Conservation (phyloP, 2,113 vertebrate genomes). For the Neotoma lepida region DNA sequence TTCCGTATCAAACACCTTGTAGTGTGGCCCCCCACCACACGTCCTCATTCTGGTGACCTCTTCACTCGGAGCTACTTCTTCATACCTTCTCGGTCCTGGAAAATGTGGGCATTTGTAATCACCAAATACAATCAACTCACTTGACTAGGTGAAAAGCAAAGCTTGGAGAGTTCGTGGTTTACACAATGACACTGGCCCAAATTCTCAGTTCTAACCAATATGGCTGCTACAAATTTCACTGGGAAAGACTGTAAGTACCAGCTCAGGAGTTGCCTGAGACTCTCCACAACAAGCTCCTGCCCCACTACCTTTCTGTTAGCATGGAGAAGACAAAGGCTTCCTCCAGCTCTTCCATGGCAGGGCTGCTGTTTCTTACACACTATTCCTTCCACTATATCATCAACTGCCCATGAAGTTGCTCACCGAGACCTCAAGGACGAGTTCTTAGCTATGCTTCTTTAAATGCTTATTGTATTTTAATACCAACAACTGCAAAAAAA, state of each 20-base stretch:
- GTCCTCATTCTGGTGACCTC: neutral
- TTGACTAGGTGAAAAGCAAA: slow-evolving; percentile 1
- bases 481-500: neutral
- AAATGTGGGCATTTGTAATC: neutral
- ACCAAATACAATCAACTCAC: neutral
- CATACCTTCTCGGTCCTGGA: neutral
- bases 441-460: neutral
- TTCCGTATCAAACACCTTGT: neutral
- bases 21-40: fast-evolving
- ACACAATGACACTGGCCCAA: neutral
- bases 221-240: neutral
- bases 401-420: neutral
- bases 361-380: neutral
- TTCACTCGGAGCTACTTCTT: neutral
- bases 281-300: neutral
- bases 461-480: neutral
- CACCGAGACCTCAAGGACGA: neutral
- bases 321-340: neutral
- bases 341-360: too few species aligned
- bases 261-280: neutral
- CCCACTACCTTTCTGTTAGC: neutral
- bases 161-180: neutral
- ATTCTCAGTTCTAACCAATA: neutral
- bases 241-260: neutral
- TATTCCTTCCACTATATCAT: neutral